Percentiles rank a stretch among this genome's conserved stretches.
Conservation (phyloP, 1,140 invertebrate species). For the Lucilia sericata region DNA sequence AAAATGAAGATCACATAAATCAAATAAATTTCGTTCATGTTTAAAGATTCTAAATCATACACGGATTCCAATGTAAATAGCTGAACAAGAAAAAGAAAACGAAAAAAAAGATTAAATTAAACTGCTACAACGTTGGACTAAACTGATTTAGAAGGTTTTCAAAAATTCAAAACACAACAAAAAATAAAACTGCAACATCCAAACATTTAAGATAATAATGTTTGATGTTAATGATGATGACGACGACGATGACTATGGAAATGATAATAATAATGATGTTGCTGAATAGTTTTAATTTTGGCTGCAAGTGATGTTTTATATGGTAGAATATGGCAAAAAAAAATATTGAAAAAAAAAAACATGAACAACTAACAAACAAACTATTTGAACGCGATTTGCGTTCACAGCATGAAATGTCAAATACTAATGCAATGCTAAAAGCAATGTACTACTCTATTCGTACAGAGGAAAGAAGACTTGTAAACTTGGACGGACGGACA, state of each 20-base stretch:
- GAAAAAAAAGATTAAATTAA: neutral
- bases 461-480: neutral
- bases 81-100: neutral
- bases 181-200: too few species aligned
- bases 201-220: neutral
- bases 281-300: slow-evolving; percentile 26
- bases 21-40: slow-evolving; percentile 31
- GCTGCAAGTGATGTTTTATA: slow-evolving; percentile 16
- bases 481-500: neutral
- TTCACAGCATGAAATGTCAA: slow-evolving; percentile 43
- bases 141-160: slow-evolving; percentile 29
- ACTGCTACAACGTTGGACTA: neutral
- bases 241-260: neutral
- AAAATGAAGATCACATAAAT: slow-evolving; percentile 33
- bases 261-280: slow-evolving; percentile 23
- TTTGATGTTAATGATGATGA: slow-evolving; percentile 6
- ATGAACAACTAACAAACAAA: slow-evolving; percentile 26
- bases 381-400: slow-evolving; percentile 43
- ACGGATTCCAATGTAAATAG: slow-evolving; percentile 5
- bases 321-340: neutral
- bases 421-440: slow-evolving; percentile 43
- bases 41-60: slow-evolving; percentile 37
- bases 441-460: neutral
- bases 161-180: neutral
- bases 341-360: neutral